Percentiles rank a stretch among this genome's conserved stretches.
Evolutionary conservation across 2,797 vertebrate genomes (phyloP).

Genomic region (Diplodus sargus): DNA sequence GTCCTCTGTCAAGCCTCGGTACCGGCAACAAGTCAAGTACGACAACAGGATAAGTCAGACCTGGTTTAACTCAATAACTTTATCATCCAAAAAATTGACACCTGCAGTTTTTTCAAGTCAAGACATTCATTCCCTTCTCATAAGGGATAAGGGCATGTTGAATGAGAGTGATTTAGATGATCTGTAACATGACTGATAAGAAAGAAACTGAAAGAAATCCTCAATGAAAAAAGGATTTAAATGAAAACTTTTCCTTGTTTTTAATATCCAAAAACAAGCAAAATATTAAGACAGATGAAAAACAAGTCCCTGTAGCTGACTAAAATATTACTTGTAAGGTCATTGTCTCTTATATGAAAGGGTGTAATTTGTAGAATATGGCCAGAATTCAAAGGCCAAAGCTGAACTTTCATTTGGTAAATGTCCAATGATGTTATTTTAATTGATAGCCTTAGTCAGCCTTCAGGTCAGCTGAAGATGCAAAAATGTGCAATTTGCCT

Average conservation of each 20-base stretch:
- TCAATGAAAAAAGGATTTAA: not conserved
- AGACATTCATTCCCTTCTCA: not conserved
- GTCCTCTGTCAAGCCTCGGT: not conserved
- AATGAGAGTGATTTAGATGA: not conserved
- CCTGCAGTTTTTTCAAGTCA: not conserved
- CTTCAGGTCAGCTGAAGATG: not conserved
- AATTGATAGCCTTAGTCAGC: not conserved
- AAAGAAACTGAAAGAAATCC: not conserved
- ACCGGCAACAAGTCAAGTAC: slow-evolving; percentile 7
- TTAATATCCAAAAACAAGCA: no score
- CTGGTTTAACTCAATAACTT: not conserved
- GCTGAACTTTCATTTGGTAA: no score
- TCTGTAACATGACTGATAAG: not conserved
- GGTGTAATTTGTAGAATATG: no score
- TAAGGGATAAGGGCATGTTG: not conserved
- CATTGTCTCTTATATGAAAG: no score
- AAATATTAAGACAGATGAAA: no score
- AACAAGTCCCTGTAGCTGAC: no score
- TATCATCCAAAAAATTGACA: not conserved
- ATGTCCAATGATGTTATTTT: no score
- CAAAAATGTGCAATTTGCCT: not conserved
- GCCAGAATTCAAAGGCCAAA: not conserved
- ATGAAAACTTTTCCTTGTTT: no score
- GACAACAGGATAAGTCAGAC: not conserved
- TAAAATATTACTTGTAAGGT: no score